Evolutionary conservation across 2,797 vertebrate species (phyloP), one percentile per base, ranked within the genome.

Genomic region (Arnoldichthys spilopterus): DNA sequence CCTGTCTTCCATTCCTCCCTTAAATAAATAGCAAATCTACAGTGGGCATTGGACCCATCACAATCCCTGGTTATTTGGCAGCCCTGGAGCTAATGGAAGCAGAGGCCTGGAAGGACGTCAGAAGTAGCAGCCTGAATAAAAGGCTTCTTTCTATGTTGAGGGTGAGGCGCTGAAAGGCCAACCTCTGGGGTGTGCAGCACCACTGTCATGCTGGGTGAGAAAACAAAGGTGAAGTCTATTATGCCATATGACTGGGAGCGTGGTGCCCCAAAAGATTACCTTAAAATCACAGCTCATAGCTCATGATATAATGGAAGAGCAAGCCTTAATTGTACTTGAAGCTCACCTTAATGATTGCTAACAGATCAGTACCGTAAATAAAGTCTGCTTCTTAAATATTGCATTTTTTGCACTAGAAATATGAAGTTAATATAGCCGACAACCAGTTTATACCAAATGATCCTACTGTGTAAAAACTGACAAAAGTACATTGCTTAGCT

Each of bases 101-200:
- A 76, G 70, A 88, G 82, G 64, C 85, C 78, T 85, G 85, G 85
- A 86, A 89, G 88, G 86, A 91, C 89, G 89, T 90, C 90, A 93
- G 83, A 62, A 87, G 88, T 87, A 54, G 34, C 28, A 43, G 45
- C 22, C 83, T 80, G 89, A 92, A 94, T 92, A 94, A 93, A 92
- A 93, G 90, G 83, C 86, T 83, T 77, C 91, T 93, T 94, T 94
- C 88, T 94, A 80, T 89, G 84, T 86, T 66, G 84, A 81, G 73
- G 81, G 51, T 15, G 86, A 92, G 91, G 92, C 91, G 95, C 93
- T 95, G 96, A 97, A 95, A 96, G 93, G 90, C 90, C 73, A 89
- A 92, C 90, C 88, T 86, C 91, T 71, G 87, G 82, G 88, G 73
- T 73, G 62, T 26, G 78, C 88, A 87, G 87, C 82, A 77, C 85